phyloP scores from a whole-genome alignment of 2,113 vertebrate genomes.

The Rhinolophus sinicus region DNA sequence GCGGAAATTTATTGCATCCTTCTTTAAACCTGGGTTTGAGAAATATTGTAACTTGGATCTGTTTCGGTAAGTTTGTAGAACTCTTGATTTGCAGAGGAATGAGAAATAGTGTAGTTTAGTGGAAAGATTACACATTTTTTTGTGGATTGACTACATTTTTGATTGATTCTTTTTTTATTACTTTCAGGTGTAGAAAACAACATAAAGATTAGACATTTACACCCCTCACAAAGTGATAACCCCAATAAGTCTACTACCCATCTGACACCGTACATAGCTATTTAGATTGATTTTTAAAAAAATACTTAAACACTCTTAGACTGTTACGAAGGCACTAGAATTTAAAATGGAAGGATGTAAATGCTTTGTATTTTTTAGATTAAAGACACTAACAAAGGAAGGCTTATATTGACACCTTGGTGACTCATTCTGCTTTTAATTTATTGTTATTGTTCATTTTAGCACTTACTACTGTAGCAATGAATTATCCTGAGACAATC shows the following conservation, averaged over 20 bases:
- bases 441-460: constrained; percentile 22
- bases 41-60: constrained; percentile 88
- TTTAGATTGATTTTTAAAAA: background rate
- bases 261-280: too few relatives aligned
- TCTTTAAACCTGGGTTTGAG: constrained; percentile 89
- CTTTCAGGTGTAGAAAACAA: too few relatives aligned
- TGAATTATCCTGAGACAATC: background rate
- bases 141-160: background rate
- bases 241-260: too few relatives aligned
- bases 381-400: constrained; percentile 10
- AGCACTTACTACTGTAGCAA: background rate
- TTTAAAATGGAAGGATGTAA: constrained; percentile 46
- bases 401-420: background rate
- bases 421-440: constrained; percentile 35
- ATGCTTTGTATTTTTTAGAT: constrained; percentile 6
- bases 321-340: background rate
- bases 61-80: constrained; percentile 87
- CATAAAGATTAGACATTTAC: too few relatives aligned
- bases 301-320: background rate
- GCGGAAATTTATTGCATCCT: constrained; percentile 90
- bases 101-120: background rate
- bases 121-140: background rate
- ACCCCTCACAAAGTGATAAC: too few relatives aligned
- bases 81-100: constrained; percentile 44
- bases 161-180: background rate